A percentile compares a stretch with the other conserved stretches of the same genome.
These are phyloP conservation scores for Sicus ferrugineus DNA, from an alignment of 2,888 invertebrate species.

Conservation along the genomic window DNA sequence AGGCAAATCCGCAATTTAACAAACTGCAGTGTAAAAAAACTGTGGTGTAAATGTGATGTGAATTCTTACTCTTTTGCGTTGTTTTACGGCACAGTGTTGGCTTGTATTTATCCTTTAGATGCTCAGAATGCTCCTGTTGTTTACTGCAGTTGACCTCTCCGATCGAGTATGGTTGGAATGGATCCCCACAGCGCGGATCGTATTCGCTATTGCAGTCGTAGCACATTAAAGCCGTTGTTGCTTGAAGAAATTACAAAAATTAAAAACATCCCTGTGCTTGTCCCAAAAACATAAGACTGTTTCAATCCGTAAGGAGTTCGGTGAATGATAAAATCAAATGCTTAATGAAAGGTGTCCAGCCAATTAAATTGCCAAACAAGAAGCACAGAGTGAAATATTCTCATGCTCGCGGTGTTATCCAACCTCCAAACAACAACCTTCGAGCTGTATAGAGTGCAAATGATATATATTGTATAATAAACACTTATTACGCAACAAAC, in stretches of 20 bases:
- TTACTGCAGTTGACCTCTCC: slow-evolving; percentile 85
- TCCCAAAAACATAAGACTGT: no score
- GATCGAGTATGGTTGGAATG: slow-evolving; percentile 85
- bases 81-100: slow-evolving; percentile 82
- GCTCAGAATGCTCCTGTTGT: slow-evolving; percentile 75
- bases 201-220: slow-evolving; percentile 92
- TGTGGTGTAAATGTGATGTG: no score
- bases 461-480: no score
- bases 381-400: not conserved
- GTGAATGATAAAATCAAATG: not conserved
- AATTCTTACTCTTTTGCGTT: slow-evolving; percentile 76
- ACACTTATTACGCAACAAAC: no score
- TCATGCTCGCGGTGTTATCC: not conserved
- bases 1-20: no score
- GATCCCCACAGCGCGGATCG: slow-evolving; percentile 88
- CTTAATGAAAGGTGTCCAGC: not conserved
- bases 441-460: no score
- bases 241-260: slow-evolving; percentile 43
- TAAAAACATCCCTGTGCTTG: not conserved
- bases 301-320: no score
- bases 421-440: not conserved
- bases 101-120: slow-evolving; percentile 66
- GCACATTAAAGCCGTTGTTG: slow-evolving; percentile 76
- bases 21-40: no score
- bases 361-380: not conserved